Evolutionary conservation across 2,888 invertebrate species (phyloP).

Genomic region (Julus scanicus): DNA sequence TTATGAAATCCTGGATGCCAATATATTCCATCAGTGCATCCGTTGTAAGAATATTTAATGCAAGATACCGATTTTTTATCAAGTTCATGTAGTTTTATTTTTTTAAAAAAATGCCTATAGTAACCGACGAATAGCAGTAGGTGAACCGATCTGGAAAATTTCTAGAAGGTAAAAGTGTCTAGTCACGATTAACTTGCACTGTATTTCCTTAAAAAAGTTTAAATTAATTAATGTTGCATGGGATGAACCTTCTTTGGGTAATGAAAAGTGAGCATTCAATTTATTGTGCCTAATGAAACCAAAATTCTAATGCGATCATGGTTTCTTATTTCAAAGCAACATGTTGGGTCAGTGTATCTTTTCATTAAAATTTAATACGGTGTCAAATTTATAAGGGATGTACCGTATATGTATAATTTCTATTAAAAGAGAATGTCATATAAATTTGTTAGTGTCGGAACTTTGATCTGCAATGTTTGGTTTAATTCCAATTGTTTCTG

Average conservation of each 20-base stretch:
- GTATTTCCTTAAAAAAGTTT: neutral
- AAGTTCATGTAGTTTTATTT: neutral
- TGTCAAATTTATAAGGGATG: neutral
- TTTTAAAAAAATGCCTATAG: neutral
- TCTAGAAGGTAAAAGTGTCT: neutral
- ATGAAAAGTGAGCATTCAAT: slow-evolving; percentile 20
- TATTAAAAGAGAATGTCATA: neutral
- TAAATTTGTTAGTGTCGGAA: neutral
- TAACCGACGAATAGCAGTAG: neutral
- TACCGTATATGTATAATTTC: neutral
- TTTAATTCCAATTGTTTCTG: neutral
- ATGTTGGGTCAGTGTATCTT: neutral
- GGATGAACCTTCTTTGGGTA: neutral
- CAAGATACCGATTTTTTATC: neutral
- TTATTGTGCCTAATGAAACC: neutral
- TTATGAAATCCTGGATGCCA: neutral
- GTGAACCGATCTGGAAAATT: neutral
- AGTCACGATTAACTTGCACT: slow-evolving; percentile 13
- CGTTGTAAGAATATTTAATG: neutral
- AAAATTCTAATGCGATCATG: neutral
- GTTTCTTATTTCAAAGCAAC: slow-evolving; percentile 1
- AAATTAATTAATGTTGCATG: slow-evolving; percentile 24
- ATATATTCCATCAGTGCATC: neutral
- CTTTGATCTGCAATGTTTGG: neutral
- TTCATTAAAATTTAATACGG: neutral